These are phyloP conservation scores for Mantis religiosa DNA, from an alignment of 2,888 invertebrate species.

Conservation along the genomic window DNA sequence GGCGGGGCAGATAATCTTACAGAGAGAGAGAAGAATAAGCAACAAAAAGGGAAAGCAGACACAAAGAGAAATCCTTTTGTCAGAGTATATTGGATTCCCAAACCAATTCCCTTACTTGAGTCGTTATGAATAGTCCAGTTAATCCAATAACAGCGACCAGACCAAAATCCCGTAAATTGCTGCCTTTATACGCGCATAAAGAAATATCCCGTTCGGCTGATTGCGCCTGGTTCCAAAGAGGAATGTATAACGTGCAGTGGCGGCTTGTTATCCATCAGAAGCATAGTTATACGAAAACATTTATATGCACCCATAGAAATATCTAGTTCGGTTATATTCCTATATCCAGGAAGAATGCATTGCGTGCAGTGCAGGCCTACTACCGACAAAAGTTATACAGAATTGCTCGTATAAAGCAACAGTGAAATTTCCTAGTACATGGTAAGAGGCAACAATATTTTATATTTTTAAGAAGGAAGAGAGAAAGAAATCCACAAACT, in stretches of 20 bases:
- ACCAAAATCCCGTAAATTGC: background rate
- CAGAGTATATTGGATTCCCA: slow-evolving; percentile 9
- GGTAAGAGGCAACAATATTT: too few relatives aligned
- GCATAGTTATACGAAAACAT: too few relatives aligned
- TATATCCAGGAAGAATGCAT: too few relatives aligned
- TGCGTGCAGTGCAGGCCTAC: background rate
- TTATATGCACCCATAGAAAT: too few relatives aligned
- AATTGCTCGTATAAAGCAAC: too few relatives aligned
- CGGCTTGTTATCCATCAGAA: background rate
- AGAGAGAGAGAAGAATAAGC: background rate
- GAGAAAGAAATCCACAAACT: too few relatives aligned
- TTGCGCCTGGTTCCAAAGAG: background rate
- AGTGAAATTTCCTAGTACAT: too few relatives aligned
- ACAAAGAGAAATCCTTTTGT: slow-evolving; percentile 14
- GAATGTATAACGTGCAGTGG: background rate
- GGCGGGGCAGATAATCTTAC: background rate
- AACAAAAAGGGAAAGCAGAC: background rate
- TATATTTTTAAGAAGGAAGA: too few relatives aligned
- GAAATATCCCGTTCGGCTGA: background rate
- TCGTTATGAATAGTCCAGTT: background rate
- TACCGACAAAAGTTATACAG: too few relatives aligned
- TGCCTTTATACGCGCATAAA: background rate
- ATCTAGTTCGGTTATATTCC: too few relatives aligned
- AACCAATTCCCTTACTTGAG: background rate
- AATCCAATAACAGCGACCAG: background rate